Evolutionary conservation across 2,797 vertebrate species (phyloP).

Genomic region (Simalia tracyae): DNA sequence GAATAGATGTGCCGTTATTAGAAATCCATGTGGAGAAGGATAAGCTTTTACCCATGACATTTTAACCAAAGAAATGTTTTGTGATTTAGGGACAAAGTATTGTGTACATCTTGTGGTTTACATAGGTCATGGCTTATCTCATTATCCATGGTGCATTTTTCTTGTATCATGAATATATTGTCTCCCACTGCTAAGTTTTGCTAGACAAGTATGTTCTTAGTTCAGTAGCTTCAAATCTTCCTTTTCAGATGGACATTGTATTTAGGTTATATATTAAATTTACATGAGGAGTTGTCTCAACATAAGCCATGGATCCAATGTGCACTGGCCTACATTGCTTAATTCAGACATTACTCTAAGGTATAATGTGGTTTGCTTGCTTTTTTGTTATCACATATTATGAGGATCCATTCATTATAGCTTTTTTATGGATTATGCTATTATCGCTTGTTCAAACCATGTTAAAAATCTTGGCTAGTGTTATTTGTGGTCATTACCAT

Average conservation of each 20-base stretch:
- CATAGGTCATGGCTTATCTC: not conserved
- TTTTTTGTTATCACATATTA: not conserved
- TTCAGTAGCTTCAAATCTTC: not conserved
- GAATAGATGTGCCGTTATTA: not conserved
- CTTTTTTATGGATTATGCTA: not conserved
- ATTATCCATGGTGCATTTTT: not conserved
- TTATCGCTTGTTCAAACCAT: not conserved
- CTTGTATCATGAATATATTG: constrained; percentile 17
- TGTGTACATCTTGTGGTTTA: not conserved
- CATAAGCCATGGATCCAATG: not conserved
- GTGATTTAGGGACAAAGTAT: not conserved
- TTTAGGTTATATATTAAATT: not conserved
- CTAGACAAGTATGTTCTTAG: constrained; percentile 8
- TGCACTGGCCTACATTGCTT: not conserved
- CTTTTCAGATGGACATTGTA: not conserved
- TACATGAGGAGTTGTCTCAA: not conserved
- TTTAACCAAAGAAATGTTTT: constrained; percentile 15
- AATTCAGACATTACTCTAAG: not conserved
- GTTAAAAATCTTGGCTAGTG: not conserved
- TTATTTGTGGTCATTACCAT: not conserved
- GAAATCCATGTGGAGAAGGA: not conserved
- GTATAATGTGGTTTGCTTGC: not conserved
- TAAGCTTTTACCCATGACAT: not conserved
- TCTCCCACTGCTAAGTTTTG: not conserved
- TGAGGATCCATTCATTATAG: not conserved